Conservation (phyloP, 2,113 vertebrate genomes). For the Phyllopteryx taeniolatus region DNA sequence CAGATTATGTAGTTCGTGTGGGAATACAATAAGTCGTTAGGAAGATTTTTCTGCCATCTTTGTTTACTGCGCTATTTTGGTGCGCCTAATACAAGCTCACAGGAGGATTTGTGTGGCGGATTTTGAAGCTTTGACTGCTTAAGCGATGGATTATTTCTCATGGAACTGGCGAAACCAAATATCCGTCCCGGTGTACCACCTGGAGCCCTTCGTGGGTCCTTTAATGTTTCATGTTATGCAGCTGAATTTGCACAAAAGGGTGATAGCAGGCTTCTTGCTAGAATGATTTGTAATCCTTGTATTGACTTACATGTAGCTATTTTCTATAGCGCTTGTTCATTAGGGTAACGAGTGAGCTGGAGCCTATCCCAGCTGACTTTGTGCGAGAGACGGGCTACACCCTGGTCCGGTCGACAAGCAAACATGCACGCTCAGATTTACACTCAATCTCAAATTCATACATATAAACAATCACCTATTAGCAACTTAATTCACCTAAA, state of each 20-base stretch:
- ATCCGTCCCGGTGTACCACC: neutral
- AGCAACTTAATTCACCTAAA: neutral
- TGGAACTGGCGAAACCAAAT: neutral
- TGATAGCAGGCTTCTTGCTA: neutral
- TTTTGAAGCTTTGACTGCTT: neutral
- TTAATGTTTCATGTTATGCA: neutral
- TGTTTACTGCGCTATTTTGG: conserved; percentile 20
- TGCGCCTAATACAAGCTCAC: neutral
- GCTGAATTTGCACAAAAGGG: neutral
- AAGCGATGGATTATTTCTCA: conserved; percentile 4
- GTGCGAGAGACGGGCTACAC: neutral
- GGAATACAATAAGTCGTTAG: conserved; percentile 4
- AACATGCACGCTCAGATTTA: neutral
- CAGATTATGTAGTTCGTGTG: conserved; percentile 9
- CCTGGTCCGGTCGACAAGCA: neutral
- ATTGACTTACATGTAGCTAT: neutral
- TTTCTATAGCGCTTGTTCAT: neutral
- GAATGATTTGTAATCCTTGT: neutral
- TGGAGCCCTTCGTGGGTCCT: neutral
- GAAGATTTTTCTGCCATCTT: conserved; percentile 11
- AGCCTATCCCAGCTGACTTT: neutral
- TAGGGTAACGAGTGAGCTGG: neutral
- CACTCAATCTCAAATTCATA: too few species aligned
- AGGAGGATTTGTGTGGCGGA: neutral
- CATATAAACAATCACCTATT: neutral